phyloP scores from a whole-genome alignment of 2,113 vertebrate species.

The Rattus rattus region DNA sequence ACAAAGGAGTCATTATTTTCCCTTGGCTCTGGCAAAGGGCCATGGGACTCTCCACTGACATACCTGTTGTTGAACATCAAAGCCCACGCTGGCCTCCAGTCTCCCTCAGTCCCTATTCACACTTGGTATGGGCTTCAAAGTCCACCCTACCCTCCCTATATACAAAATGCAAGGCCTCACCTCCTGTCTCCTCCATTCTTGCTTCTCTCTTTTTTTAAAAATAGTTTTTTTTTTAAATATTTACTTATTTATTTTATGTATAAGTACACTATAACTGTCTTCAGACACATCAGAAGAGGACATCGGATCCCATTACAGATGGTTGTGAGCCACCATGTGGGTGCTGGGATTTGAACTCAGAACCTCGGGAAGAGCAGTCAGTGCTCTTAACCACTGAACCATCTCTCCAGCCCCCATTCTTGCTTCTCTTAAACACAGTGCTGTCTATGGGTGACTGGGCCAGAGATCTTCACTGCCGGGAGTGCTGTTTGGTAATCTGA shows the following conservation, averaged over 20 bases:
- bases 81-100: background rate
- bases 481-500: rapidly evolving
- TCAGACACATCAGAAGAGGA: no score
- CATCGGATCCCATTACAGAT: no score
- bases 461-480: rapidly evolving
- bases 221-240: no score
- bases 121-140: background rate
- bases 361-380: no score
- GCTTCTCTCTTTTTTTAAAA: background rate
- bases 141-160: background rate
- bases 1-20: background rate
- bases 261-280: no score
- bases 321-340: no score
- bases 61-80: background rate
- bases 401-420: background rate
- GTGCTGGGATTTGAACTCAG: no score
- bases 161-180: background rate
- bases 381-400: no score
- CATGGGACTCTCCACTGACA: background rate
- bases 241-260: no score
- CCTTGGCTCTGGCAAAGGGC: background rate
- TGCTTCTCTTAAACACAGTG: background rate
- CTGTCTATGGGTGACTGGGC: rapidly evolving
- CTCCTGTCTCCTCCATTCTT: background rate
- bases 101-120: background rate